A percentile compares a stretch with the other conserved stretches of the same genome.
phyloP scores from a whole-genome alignment of 2,888 invertebrate genomes.

The Phyllotreta cruciferae region DNA sequence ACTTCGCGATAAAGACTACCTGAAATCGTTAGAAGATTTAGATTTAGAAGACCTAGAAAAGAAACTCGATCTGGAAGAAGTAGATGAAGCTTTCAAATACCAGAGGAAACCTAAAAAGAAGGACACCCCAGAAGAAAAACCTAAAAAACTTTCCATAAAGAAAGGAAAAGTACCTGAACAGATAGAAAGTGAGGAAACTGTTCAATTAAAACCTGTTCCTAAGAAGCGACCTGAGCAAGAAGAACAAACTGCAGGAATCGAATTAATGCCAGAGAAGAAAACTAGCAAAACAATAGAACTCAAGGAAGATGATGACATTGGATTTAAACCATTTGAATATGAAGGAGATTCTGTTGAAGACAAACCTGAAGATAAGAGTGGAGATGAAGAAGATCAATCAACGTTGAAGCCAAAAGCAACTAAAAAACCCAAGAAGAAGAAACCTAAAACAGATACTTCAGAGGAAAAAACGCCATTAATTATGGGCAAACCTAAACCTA shows the following conservation, averaged over 20 bases:
- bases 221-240: conserved; percentile 45
- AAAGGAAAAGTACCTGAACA: conserved; percentile 56
- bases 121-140: conserved; percentile 41
- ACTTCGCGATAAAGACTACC: conserved; percentile 56
- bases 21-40: conserved; percentile 59
- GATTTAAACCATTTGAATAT: conserved; percentile 55
- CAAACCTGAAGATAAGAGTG: neutral
- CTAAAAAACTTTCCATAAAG: conserved; percentile 52
- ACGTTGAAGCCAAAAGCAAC: conserved; percentile 30
- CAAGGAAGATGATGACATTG: conserved; percentile 54
- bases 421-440: conserved; percentile 56
- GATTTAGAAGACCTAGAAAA: conserved; percentile 59
- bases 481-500: conserved; percentile 51
- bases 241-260: conserved; percentile 50
- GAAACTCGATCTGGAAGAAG: conserved; percentile 55
- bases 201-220: conserved; percentile 55
- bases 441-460: conserved; percentile 44
- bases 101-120: conserved; percentile 46
- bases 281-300: conserved; percentile 45
- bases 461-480: conserved; percentile 42
- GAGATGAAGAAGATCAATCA: conserved; percentile 33
- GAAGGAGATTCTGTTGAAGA: conserved; percentile 24
- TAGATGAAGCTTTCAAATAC: conserved; percentile 53
- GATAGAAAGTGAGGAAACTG: conserved; percentile 51
- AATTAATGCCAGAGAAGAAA: conserved; percentile 47